Evolutionary conservation across 2,888 invertebrate genomes (phyloP).

Genomic region (Synanthedon vespiformis): DNA sequence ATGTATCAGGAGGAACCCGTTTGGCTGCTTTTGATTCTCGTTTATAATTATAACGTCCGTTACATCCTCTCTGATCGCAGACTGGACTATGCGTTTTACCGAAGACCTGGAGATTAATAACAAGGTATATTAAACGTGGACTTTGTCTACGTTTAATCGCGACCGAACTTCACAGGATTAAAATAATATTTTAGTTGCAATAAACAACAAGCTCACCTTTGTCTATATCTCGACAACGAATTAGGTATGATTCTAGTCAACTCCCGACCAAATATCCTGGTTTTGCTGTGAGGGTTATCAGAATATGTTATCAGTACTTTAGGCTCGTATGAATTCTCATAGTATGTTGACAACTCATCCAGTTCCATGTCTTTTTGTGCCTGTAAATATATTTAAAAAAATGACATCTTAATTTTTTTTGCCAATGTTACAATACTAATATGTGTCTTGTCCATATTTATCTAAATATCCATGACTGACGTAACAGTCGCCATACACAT

Average conservation of each 20-base stretch:
- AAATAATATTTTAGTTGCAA: no score
- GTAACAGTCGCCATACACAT: no score
- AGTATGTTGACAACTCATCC: slow-evolving; percentile 92
- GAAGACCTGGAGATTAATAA: slow-evolving; percentile 75
- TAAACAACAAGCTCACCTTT: slow-evolving; percentile 36
- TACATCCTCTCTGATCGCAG: slow-evolving; percentile 81
- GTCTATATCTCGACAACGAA: slow-evolving; percentile 86
- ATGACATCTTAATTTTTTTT: no score
- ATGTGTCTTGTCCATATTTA: no score
- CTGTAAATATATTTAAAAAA: no score
- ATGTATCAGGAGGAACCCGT: slow-evolving; percentile 93
- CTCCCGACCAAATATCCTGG: slow-evolving; percentile 93
- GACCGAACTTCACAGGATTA: no score
- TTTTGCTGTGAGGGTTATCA: slow-evolving; percentile 91
- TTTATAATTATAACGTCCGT: slow-evolving; percentile 94
- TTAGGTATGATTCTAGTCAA: slow-evolving; percentile 93
- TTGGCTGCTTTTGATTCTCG: slow-evolving; percentile 92
- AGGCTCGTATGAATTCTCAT: slow-evolving; percentile 86
- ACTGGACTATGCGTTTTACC: slow-evolving; percentile 92
- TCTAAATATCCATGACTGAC: no score
- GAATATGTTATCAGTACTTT: slow-evolving; percentile 96
- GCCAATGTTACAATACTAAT: no score
- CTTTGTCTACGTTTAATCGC: no score
- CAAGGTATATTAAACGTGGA: no score
- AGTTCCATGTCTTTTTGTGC: slow-evolving; percentile 78